Percentiles rank a stretch among this genome's conserved stretches.
phyloP scores from a whole-genome alignment of 1,140 invertebrate genomes.

The Chrysomallon squamiferum region DNA sequence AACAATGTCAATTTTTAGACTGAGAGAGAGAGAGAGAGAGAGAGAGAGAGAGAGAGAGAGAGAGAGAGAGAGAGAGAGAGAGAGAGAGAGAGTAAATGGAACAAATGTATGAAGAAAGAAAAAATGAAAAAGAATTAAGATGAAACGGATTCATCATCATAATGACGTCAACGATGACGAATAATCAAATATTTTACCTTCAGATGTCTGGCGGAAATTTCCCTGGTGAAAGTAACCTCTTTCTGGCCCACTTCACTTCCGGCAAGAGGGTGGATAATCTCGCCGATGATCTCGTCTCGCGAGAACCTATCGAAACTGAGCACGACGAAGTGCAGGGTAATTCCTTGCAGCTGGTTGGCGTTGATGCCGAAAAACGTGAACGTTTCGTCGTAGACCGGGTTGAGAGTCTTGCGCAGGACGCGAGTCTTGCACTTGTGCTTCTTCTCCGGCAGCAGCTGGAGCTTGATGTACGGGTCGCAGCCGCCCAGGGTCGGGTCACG shows the following conservation, averaged over 20 bases:
- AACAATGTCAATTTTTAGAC: too few relatives aligned
- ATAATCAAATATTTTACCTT: slow-evolving; percentile 56
- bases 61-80: slow-evolving; percentile 10
- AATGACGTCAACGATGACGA: too few relatives aligned
- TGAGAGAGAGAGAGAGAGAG: too few relatives aligned
- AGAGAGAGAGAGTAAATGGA: neutral
- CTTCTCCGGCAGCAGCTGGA: slow-evolving; percentile 83
- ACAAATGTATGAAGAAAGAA: too few relatives aligned
- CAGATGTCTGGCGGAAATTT: slow-evolving; percentile 56
- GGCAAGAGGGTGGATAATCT: slow-evolving; percentile 69
- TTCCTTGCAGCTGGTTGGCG: slow-evolving; percentile 75
- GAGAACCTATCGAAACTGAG: slow-evolving; percentile 92
- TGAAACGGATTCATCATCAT: too few relatives aligned
- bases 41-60: slow-evolving; percentile 15
- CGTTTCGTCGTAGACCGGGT: slow-evolving; percentile 86
- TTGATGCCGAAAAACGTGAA: slow-evolving; percentile 81
- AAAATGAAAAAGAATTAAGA: too few relatives aligned
- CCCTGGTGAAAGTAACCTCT: slow-evolving; percentile 45
- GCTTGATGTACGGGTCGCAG: slow-evolving; percentile 87
- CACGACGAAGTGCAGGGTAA: slow-evolving; percentile 80
- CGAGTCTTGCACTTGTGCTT: slow-evolving; percentile 89
- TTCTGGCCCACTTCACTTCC: slow-evolving; percentile 52
- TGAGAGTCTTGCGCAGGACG: slow-evolving; percentile 82
- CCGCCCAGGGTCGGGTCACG: slow-evolving; percentile 70
- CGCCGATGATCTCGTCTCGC: slow-evolving; percentile 86